Conservation (phyloP, 2,888 invertebrate genomes). For the Abscondita cerata region DNA sequence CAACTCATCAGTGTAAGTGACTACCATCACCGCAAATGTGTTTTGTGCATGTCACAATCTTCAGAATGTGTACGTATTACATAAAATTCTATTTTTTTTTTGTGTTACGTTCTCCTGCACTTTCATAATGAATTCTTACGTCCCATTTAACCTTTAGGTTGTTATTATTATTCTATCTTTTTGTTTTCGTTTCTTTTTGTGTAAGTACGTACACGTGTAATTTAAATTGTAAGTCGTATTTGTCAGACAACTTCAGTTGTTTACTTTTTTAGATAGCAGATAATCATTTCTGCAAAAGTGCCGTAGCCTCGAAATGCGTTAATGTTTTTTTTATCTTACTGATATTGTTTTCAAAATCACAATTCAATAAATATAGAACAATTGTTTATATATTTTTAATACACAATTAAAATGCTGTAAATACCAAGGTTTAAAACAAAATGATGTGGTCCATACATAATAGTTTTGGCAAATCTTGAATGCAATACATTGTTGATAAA, state of each 20-base stretch:
- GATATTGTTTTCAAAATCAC: too few species aligned
- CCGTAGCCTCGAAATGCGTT: too few species aligned
- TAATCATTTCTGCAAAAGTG: background rate
- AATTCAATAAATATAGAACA: too few species aligned
- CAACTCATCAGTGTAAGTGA: constrained; percentile 42
- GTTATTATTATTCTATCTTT: background rate
- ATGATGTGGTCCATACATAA: too few species aligned
- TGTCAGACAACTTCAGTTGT: background rate
- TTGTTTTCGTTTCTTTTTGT: background rate
- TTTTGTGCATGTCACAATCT: constrained; percentile 25
- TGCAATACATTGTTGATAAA: too few species aligned
- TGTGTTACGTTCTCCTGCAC: constrained; percentile 13
- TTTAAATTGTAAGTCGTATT: background rate
- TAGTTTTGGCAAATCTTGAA: too few species aligned
- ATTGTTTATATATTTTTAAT: too few species aligned
- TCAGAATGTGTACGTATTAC: constrained; percentile 13
- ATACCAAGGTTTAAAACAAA: too few species aligned
- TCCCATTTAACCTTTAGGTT: constrained; percentile 23
- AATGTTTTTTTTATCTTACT: too few species aligned
- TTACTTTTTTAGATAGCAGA: background rate
- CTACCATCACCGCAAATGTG: constrained; percentile 31
- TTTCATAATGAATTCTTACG: constrained; percentile 24
- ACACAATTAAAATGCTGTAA: too few species aligned
- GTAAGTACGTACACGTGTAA: background rate
- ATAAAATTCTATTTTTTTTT: constrained; percentile 5